Evolutionary conservation across 2,888 invertebrate species (phyloP).

Genomic region (Stenoptilia bipunctidactyla): DNA sequence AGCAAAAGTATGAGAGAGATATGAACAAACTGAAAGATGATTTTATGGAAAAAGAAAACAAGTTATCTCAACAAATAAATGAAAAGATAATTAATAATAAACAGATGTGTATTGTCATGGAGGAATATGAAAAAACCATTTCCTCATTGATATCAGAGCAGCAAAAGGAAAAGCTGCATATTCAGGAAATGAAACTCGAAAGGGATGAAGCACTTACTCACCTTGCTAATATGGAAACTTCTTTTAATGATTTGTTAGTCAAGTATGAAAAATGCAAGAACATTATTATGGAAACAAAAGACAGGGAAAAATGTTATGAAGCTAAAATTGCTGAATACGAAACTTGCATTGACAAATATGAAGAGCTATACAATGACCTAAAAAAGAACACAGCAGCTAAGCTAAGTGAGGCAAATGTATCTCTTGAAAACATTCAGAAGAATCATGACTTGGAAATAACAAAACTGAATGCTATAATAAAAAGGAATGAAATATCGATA

Average conservation of each 20-base stretch:
- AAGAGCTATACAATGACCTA: constrained; percentile 84
- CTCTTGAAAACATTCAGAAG: constrained; percentile 80
- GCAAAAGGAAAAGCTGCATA: constrained; percentile 72
- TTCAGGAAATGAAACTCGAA: constrained; percentile 58
- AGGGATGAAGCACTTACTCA: constrained; percentile 72
- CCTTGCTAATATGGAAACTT: constrained; percentile 71
- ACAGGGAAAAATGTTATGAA: constrained; percentile 76
- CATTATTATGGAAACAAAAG: constrained; percentile 61
- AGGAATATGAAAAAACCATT: constrained; percentile 85
- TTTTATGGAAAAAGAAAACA: constrained; percentile 35
- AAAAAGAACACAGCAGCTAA: constrained; percentile 89
- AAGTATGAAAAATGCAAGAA: constrained; percentile 75
- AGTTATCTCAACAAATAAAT: constrained; percentile 41
- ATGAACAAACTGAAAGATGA: constrained; percentile 42
- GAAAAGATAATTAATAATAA: constrained; percentile 48
- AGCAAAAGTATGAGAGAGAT: constrained; percentile 34
- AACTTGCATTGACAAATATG: constrained; percentile 78
- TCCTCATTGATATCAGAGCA: constrained; percentile 80
- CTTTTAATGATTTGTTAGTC: constrained; percentile 73
- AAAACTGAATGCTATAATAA: constrained; percentile 86
- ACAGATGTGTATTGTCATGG: constrained; percentile 77
- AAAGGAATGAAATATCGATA: constrained; percentile 88
- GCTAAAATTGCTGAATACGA: constrained; percentile 78
- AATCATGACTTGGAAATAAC: constrained; percentile 83
- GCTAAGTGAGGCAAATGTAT: constrained; percentile 79